Conservation (phyloP, 2,797 vertebrate species). For the Gallirallus australis region DNA sequence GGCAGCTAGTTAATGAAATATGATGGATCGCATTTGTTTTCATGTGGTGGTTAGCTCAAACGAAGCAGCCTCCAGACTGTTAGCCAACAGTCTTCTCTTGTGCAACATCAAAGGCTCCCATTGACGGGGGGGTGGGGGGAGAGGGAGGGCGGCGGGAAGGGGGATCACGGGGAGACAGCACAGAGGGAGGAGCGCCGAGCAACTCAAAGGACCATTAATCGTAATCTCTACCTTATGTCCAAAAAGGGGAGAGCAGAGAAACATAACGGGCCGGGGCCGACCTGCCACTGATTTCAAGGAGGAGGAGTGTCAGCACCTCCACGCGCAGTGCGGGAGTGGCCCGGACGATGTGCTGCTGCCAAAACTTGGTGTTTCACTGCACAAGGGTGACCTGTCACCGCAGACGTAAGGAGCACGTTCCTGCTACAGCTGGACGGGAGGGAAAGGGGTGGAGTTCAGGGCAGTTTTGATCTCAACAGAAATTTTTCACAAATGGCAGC, state of each 20-base stretch:
- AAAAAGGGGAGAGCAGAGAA: slow-evolving; percentile 40
- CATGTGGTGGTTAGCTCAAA: slow-evolving; percentile 79
- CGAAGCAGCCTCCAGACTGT: slow-evolving; percentile 81
- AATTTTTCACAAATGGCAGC: slow-evolving; percentile 57
- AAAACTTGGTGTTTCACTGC: background rate
- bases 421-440: too few relatives aligned
- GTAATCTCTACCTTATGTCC: slow-evolving; percentile 80
- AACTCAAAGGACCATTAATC: slow-evolving; percentile 73
- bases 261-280: background rate
- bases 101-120: slow-evolving; percentile 81
- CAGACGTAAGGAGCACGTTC: background rate
- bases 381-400: background rate
- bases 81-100: slow-evolving; percentile 82
- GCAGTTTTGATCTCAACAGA: slow-evolving; percentile 40
- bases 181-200: slow-evolving; percentile 62
- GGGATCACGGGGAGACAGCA: slow-evolving; percentile 63
- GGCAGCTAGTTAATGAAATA: slow-evolving; percentile 79
- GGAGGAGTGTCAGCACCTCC: slow-evolving; percentile 20
- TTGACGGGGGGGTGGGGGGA: slow-evolving; percentile 41
- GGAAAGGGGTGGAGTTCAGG: background rate
- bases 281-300: slow-evolving; percentile 3
- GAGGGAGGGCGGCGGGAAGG: slow-evolving; percentile 35
- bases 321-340: accelerated
- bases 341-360: accelerated
- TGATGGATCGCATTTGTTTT: slow-evolving; percentile 80